phyloP scores from a whole-genome alignment of 2,888 invertebrate species.

The Scaptomyza parva region DNA sequence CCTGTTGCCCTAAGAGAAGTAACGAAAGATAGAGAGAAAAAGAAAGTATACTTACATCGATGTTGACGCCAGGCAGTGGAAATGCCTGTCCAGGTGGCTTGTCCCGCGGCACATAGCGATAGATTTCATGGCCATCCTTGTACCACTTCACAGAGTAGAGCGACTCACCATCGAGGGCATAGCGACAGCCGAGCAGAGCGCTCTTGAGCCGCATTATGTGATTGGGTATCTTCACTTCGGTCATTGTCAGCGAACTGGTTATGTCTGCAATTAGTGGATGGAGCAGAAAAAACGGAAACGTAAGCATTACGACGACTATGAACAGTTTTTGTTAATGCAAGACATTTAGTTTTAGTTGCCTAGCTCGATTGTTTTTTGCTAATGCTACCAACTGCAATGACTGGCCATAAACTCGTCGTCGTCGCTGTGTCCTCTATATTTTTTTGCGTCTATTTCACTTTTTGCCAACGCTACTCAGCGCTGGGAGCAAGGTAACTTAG shows the following conservation, averaged over 20 bases:
- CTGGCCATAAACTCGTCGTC: constrained; percentile 30
- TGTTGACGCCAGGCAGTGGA: constrained; percentile 91
- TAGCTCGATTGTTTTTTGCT: constrained; percentile 6
- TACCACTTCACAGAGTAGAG: constrained; percentile 97
- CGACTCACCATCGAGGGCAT: constrained; percentile 92
- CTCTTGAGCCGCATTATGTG: constrained; percentile 92
- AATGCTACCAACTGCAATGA: constrained; percentile 14
- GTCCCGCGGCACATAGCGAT: constrained; percentile 93
- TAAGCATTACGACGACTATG: constrained; percentile 13
- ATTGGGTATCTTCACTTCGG: constrained; percentile 92
- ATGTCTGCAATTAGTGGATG: constrained; percentile 84
- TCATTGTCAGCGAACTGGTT: constrained; percentile 88
- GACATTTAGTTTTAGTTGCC: constrained; percentile 49
- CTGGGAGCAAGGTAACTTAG: constrained; percentile 24
- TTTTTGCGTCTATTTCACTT: neutral
- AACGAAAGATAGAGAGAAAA: neutral
- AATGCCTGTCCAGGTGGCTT: constrained; percentile 92
- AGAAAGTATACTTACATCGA: constrained; percentile 90
- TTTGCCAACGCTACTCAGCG: no score
- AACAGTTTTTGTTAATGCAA: constrained; percentile 54
- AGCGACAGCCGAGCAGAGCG: constrained; percentile 92
- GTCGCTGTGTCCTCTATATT: neutral
- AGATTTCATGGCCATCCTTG: constrained; percentile 95
- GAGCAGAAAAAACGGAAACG: constrained; percentile 23
- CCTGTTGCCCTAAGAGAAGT: constrained; percentile 50